Evolutionary conservation across 2,113 vertebrate species (phyloP), one percentile per base, ranked within the genome.

Genomic region (Halichoerus grypus): DNA sequence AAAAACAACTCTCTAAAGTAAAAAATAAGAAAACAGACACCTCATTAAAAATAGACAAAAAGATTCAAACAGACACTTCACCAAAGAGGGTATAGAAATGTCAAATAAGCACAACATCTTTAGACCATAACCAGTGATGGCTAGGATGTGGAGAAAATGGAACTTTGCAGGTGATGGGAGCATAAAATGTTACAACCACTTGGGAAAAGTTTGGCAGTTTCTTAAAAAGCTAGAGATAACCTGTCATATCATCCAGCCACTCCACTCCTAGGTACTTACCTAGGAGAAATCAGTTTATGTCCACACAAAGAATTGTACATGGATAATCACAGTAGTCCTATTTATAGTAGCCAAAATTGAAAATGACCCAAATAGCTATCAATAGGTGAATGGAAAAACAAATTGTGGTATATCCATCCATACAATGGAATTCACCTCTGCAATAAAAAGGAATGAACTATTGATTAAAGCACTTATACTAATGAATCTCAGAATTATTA

Each of bases 211-310:
- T 57, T n/a, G 61, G 4, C 19, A 69, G 15, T 39, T 91, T 91
- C 36, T 91, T 31, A 63, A 74, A 90, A 94, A 94, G 61, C 72
- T 96, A 55, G 91, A 65, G 28, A 55, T 72, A 63, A 86, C 21
- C 42, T 63, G 28, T 67, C 55, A 90, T 33, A 69, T 51, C 19
- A 80, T 13, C 4, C 26, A 84, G 21, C 22, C 57, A 51, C 82
- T 83, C 46, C 16, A 7, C 28, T 53, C 31, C 51, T 61, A 67
- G 42, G n/a, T 93, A 55, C 57, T 91, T 59, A 76, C 14, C 55
- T 57, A 72, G 28, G n/a, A 91, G 39, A 77, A 69, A 74, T 59
- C 24, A 84, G 39, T 18, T 65, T 46, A 46, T 61, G 18, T 81
- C n/a, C 14, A 81, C 26, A 24, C 33, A 65, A 67, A 39, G 19